Percentiles rank a stretch among this genome's conserved stretches.
Evolutionary conservation across 2,113 vertebrate species (phyloP).

Genomic region (Halichoerus grypus): DNA sequence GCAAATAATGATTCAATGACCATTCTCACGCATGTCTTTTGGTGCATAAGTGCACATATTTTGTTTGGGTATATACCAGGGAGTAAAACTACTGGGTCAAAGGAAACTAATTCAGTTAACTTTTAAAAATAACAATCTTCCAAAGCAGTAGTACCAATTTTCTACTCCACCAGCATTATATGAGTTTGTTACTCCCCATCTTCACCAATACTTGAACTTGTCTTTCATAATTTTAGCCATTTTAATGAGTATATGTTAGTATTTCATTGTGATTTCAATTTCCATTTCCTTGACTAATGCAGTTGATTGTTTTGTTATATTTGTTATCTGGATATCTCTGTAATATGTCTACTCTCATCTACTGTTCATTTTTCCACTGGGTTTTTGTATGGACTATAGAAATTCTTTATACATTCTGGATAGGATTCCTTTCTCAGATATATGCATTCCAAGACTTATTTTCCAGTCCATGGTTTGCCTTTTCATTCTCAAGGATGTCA

Average conservation of each 20-base stretch:
- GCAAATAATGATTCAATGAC: not conserved
- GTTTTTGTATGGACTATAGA: not conserved
- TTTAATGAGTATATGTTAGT: not conserved
- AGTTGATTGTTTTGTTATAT: not conserved
- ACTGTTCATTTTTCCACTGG: not conserved
- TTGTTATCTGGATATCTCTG: not conserved
- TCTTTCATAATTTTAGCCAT: not conserved
- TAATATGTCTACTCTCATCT: not conserved
- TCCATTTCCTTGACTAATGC: not conserved
- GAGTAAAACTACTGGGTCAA: not conserved
- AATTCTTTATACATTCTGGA: not conserved
- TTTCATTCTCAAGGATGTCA: not conserved
- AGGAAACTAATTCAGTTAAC: not conserved
- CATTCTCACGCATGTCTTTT: not conserved
- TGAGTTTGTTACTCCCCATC: not conserved
- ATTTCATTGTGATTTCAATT: not conserved
- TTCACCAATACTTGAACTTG: not conserved
- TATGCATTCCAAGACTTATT: not conserved
- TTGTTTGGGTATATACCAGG: not conserved
- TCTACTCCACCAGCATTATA: not conserved
- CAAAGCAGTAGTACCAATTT: not conserved
- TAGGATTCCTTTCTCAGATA: not conserved
- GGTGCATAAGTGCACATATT: not conserved
- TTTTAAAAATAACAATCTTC: not conserved
- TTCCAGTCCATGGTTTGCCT: not conserved